Evolutionary conservation across 2,888 invertebrate genomes (phyloP).

Genomic region (Cantharis rustica): DNA sequence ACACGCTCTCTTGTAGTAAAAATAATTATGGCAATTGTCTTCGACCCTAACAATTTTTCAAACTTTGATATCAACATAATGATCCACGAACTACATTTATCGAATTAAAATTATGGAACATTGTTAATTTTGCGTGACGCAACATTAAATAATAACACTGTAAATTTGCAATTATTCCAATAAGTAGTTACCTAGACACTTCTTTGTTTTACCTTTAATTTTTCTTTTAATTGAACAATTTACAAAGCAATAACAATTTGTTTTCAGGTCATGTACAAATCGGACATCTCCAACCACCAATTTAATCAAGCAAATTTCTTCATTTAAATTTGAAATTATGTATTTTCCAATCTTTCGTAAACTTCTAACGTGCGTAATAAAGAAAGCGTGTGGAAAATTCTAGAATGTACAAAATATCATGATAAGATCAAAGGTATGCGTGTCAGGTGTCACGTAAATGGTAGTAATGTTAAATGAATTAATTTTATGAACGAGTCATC

Average conservation of each 20-base stretch:
- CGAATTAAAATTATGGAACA: conserved; percentile 1
- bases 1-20: neutral
- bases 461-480: neutral
- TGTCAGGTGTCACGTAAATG: conserved; percentile 1
- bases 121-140: neutral
- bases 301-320: neutral
- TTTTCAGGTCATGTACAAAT: neutral
- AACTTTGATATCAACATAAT: neutral
- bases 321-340: neutral
- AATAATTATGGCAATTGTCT: conserved; percentile 4
- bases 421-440: neutral
- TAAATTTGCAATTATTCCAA: neutral
- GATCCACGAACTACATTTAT: neutral
- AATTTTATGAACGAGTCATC: neutral
- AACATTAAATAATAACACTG: neutral
- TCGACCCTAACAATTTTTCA: neutral
- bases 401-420: neutral
- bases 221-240: neutral
- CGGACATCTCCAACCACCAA: neutral
- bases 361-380: neutral
- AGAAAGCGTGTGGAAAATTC: conserved; percentile 2
- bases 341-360: conserved; percentile 2
- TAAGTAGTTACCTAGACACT: neutral
- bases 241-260: neutral
- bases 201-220: neutral